Base-by-base conservation (phyloP, 2,113 vertebrate species). In the Suricata suricatta region DNA sequence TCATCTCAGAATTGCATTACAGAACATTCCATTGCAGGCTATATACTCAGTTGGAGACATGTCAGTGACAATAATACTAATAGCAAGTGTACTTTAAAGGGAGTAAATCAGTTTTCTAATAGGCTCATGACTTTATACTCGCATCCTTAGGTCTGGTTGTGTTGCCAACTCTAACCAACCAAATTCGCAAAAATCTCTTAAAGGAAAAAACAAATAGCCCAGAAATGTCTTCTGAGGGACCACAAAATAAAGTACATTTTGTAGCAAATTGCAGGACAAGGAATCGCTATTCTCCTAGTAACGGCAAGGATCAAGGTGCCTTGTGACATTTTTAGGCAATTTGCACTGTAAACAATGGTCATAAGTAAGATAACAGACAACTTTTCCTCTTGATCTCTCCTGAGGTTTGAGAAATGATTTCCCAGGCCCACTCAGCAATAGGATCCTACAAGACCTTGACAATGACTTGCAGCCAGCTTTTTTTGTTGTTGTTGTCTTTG, bases 211-310 rank as follows among this genome's bases (percentile, higher is more conserved):
- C 35, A 77, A 60, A 79, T 29, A 83, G 11, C 31, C 15, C n/a
- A 97, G 71, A 83, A 97, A 83, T 95, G 66, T 87, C 25, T 84
- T 94, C 95, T 10, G 5, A 77, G 94, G 50, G 63, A 63, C 69
- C n/a, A 92, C 94, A 94, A 41, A 88, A 85, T 82, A 84, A 96
- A 96, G 76, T 85, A 13, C 47, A 72, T 95, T 96, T 94, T 88
- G 71, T 79, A 95, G 60, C 77, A 94, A 95, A 95, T 57, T 94
- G 38, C 81, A 94, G 95, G 71, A 81, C 88, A 74, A 96, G 76
- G 63, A 96, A 95, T 72, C 81, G 14, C 64, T 76, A 7, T 66
- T 97, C 95, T 92, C 33, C 74, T 57, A 63, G 35, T 81, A 84
- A 92, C 15, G 54, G 68, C 41, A n/a, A 93, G 41, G 64, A 66